These are phyloP conservation scores for Amphiprion clarkii DNA, from an alignment of 2,797 vertebrate genomes.

Conservation along the genomic window DNA sequence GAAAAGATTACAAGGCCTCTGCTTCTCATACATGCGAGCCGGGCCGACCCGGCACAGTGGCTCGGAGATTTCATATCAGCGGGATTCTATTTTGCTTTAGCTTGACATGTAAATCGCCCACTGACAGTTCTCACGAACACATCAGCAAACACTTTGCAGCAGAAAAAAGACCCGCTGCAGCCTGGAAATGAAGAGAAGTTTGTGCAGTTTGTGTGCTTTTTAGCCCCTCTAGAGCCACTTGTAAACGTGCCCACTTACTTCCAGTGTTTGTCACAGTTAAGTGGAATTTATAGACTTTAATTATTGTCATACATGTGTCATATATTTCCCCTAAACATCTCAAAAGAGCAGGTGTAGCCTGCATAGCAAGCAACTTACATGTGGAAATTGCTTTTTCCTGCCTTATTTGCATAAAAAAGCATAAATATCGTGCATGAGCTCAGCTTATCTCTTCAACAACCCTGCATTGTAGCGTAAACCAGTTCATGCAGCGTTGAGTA, in stretches of 20 bases:
- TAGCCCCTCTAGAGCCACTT: not conserved
- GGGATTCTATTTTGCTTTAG: slow-evolving; percentile 58
- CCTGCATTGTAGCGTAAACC: not conserved
- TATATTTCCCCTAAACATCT: not conserved
- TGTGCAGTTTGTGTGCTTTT: not conserved
- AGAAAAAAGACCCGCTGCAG: slow-evolving; percentile 7
- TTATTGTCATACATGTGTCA: not conserved
- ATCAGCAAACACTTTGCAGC: slow-evolving; percentile 39
- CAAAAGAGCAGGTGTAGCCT: not conserved
- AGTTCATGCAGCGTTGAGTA: slow-evolving; percentile 24
- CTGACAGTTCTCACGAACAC: slow-evolving; percentile 55
- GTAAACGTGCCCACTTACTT: not conserved
- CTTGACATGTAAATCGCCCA: slow-evolving; percentile 56
- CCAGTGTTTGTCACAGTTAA: not conserved
- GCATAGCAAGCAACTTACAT: not conserved
- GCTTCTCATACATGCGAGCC: slow-evolving; percentile 46
- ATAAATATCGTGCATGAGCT: slow-evolving; percentile 1
- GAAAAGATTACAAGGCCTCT: slow-evolving; percentile 70
- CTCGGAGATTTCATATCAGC: slow-evolving; percentile 61
- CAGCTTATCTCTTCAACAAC: slow-evolving; percentile 2
- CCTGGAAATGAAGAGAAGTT: not conserved
- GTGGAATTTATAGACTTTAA: not conserved
- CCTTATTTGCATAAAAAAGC: not conserved
- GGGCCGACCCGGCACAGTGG: slow-evolving; percentile 36
- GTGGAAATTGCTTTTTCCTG: not conserved